Evolutionary conservation across 2,113 vertebrate genomes (phyloP), one percentile per base, ranked within the genome.

Genomic region (Lepisosteus oculatus): DNA sequence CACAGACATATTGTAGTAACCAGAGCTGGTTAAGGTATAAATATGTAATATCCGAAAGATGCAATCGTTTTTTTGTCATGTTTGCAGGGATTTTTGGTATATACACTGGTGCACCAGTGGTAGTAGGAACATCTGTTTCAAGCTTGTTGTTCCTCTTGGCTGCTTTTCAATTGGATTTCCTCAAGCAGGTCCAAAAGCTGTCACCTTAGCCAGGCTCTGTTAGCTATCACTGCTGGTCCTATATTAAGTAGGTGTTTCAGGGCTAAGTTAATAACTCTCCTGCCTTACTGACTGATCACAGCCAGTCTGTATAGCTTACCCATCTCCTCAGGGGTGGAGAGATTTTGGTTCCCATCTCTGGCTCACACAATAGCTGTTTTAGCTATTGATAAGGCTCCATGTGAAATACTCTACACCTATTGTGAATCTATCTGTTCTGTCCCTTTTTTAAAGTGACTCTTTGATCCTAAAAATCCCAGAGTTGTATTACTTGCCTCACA

Each of bases 111-210:
- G 87, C 81, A 17, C 74, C 78, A 51, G 84, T 85, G 86, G 92
- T 91, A 84, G 94, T 85, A 86, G 87, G 92, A 94, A 97, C 97
- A 96, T 97, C 95, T 97, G 97, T 96, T 96, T 95, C 90, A 89
- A 81, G 91, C 95, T 93, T 93, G 90, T 92, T 95, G 96, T 98
- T 98, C 97, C 95, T 93, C 96, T 96, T 96, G 93, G 93, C 93
- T 98, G 97, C 94, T 92, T 96, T 95, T 97, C 95, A 97, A 97
- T 98, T 98, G 95, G 94, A 98, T 98, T 98, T 97, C 92, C 92
- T 96, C 93, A 92, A 92, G 95, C 96, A 96, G 94, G 95, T 94
- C 95, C 94, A 94, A 89, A 93, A 94, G 95, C 95, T 97, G 95
- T 97, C 95, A 97, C 94, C 85, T 93, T 90, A 93, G 95, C 95